Base-by-base conservation (phyloP, 2,113 vertebrate species). In the Apus apus region DNA sequence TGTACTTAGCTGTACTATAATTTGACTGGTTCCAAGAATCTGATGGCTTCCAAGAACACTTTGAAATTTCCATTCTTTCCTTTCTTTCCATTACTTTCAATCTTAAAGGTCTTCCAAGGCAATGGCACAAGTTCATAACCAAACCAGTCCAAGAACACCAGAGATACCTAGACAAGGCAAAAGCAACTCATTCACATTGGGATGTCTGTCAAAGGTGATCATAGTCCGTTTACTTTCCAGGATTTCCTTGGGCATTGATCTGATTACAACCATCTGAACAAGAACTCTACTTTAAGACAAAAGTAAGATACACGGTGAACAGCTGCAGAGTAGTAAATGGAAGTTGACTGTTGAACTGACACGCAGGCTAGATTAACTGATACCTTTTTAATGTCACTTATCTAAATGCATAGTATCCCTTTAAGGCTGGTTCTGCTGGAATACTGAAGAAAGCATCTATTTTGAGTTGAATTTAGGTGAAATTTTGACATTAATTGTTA, bases 1-100 rank as follows among this genome's bases (percentile, higher is more conserved):
- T 95, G 21, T 89, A 30, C 64, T 29, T 86, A 76, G 27, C 19
- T 67, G 26, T 72, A 64, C 13, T 85, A 8, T 81, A 89, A 88
- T 94, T 88, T 95, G 76, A 71, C 6, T 78, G 72, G 95, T 85
- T 73, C 78, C 72, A 96, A 93, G 54, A 96, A 95, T 95, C 67
- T 87, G 36, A 93, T 76, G 54, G 51, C 64, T 92, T 96, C 78
- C 74, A 93, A 76, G 57, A 64, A 84, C n/a, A 58, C 64, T 93
- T 96, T 75, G 53, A 78, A 81, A 81, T 73, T 79, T 95, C 75
- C 65, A 81, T 94, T 93, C 53, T 95, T 96, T 95, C 77, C 70
- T 80, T 94, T 93, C 53, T 96, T 96, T 96, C 58, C 74, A 76
- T 96, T 96, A 89, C 27, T 66, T 48, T 36, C 90, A 85, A 92